Evolutionary conservation across 2,888 invertebrate genomes (phyloP).

Genomic region (Caenorhabditis sp.): DNA sequence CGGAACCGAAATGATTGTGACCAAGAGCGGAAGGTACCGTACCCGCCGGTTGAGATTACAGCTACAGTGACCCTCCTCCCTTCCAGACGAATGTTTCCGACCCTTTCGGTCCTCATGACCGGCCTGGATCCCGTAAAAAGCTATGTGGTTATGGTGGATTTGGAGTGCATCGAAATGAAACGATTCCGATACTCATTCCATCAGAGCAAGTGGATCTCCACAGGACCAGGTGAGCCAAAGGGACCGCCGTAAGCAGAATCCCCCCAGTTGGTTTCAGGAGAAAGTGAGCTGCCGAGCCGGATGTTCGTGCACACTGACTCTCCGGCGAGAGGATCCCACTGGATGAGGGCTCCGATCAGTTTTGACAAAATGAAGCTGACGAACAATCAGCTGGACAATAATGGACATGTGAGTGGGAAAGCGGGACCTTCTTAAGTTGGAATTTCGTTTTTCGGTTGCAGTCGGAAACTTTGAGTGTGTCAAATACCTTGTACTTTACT

Average conservation of each 20-base stretch:
- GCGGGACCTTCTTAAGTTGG: too few species aligned
- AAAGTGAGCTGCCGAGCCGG: conserved; percentile 86
- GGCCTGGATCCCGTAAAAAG: conserved; percentile 82
- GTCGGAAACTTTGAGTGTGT: too few species aligned
- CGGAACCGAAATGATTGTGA: conserved; percentile 98
- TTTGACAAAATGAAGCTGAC: conserved; percentile 98
- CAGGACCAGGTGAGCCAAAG: conserved; percentile 88
- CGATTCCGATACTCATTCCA: conserved; percentile 98
- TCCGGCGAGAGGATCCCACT: conserved; percentile 93
- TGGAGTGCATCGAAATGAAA: conserved; percentile 87
- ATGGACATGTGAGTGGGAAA: conserved; percentile 93
- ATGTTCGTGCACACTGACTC: conserved; percentile 96
- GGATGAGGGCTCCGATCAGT: conserved; percentile 91
- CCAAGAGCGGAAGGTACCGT: conserved; percentile 93
- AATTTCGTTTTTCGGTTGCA: too few species aligned
- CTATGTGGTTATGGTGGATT: conserved; percentile 76
- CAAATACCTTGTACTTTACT: too few species aligned
- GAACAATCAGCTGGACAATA: conserved; percentile 97
- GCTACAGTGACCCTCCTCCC: not conserved
- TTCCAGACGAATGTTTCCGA: conserved; percentile 96
- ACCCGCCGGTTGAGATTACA: not conserved
- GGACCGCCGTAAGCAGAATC: not conserved
- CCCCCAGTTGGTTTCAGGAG: conserved; percentile 83
- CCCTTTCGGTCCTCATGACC: conserved; percentile 92
- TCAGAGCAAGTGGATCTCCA: conserved; percentile 96